Evolutionary conservation across 2,888 invertebrate genomes (phyloP).

Genomic region (Pilophorus perplexus): DNA sequence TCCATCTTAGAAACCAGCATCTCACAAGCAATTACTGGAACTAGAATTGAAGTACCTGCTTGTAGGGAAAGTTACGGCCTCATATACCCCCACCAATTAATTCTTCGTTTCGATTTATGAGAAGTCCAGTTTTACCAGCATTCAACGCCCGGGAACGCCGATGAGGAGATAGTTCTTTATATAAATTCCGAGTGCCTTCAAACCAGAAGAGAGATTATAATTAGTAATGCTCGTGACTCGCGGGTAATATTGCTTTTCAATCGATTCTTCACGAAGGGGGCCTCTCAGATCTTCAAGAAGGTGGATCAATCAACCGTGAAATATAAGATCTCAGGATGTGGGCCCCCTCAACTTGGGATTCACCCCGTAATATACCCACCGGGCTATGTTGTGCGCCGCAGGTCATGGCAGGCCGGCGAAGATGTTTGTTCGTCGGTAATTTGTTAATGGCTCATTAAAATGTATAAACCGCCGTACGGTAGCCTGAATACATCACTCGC

Average conservation of each 20-base stretch:
- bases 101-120: too few relatives aligned
- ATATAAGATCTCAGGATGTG: slow-evolving; percentile 16
- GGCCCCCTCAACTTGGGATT: too few relatives aligned
- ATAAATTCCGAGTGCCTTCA: slow-evolving; percentile 9
- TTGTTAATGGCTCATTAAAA: slow-evolving; percentile 38
- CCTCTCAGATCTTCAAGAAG: background rate
- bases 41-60: too few relatives aligned
- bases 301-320: slow-evolving; percentile 24
- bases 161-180: too few relatives aligned
- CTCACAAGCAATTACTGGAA: too few relatives aligned
- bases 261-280: slow-evolving; percentile 25
- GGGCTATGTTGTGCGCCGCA: background rate
- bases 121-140: too few relatives aligned
- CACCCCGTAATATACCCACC: background rate
- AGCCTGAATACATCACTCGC: slow-evolving; percentile 34
- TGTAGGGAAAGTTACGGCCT: too few relatives aligned
- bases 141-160: too few relatives aligned
- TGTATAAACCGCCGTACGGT: slow-evolving; percentile 34
- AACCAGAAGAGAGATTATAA: background rate
- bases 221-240: slow-evolving; percentile 24
- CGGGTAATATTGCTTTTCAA: slow-evolving; percentile 17
- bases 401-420: background rate
- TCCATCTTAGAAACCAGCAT: too few relatives aligned
- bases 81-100: too few relatives aligned
- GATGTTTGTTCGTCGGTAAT: slow-evolving; percentile 33